Conservation (phyloP, 2,888 invertebrate genomes). For the Lasioglossum vierecki region DNA sequence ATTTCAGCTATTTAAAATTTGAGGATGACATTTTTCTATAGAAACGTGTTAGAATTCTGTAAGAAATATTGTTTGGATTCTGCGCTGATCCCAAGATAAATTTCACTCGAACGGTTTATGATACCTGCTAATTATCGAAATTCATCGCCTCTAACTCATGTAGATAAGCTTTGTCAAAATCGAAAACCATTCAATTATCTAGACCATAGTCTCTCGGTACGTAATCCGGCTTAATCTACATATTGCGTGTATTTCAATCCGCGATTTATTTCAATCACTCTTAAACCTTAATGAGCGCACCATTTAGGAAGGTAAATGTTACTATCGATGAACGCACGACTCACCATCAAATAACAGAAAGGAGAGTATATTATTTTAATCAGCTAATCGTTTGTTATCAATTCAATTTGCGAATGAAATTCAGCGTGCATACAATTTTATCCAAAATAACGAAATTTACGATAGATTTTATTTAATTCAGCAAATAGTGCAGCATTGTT, state of each 20-base stretch:
- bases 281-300: background rate
- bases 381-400: background rate
- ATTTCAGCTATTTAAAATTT: background rate
- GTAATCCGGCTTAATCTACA: background rate
- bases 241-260: background rate
- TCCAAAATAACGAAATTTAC: background rate
- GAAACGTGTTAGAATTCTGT: background rate
- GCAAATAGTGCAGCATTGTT: background rate
- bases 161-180: background rate
- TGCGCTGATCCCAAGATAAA: background rate
- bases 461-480: background rate
- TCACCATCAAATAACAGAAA: background rate
- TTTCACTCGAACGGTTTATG: background rate
- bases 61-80: background rate
- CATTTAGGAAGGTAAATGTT: background rate
- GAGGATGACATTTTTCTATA: background rate
- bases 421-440: background rate
- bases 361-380: background rate
- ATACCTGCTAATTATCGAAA: background rate
- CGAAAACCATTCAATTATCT: background rate
- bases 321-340: background rate
- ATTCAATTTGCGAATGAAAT: background rate
- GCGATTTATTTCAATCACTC: background rate
- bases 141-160: background rate
- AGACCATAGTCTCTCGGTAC: background rate